Evolutionary conservation across 2,888 invertebrate genomes (phyloP).

Genomic region (Dione juno): DNA sequence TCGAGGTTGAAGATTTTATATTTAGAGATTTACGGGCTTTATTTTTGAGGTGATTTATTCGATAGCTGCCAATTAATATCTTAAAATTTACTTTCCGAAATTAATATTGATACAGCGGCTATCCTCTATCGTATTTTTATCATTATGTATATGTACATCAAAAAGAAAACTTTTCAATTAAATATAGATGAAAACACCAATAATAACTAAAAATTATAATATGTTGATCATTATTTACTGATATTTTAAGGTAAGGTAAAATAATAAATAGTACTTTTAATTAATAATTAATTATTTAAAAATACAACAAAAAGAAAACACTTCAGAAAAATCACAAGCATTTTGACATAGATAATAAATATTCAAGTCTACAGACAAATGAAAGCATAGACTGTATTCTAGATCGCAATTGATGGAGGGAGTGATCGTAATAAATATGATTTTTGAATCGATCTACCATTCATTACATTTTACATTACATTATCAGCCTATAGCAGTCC

Average conservation of each 20-base stretch:
- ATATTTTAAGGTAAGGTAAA: too few relatives aligned
- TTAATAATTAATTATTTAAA: neutral
- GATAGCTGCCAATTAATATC: neutral
- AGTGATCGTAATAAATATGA: too few relatives aligned
- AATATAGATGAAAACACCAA: too few relatives aligned
- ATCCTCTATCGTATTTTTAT: neutral
- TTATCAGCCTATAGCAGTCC: too few relatives aligned
- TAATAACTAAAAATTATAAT: too few relatives aligned
- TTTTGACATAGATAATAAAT: slow-evolving; percentile 7
- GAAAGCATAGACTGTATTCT: too few relatives aligned
- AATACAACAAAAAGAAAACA: slow-evolving; percentile 14
- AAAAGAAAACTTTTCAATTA: neutral
- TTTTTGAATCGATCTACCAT: too few relatives aligned
- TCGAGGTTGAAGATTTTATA: slow-evolving; percentile 38
- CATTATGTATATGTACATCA: neutral
- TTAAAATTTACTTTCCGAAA: neutral
- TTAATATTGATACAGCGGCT: neutral
- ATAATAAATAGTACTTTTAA: too few relatives aligned
- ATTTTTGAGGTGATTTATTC: neutral
- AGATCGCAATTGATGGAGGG: too few relatives aligned
- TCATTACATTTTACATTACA: too few relatives aligned
- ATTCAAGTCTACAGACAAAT: too few relatives aligned
- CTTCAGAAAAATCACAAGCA: slow-evolving; percentile 2
- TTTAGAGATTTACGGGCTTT: neutral
- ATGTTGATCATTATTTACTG: too few relatives aligned